Percentiles rank a stretch among this genome's conserved stretches.
phyloP scores from a whole-genome alignment of 2,888 invertebrate genomes.

The Trichogramma evanescens region DNA sequence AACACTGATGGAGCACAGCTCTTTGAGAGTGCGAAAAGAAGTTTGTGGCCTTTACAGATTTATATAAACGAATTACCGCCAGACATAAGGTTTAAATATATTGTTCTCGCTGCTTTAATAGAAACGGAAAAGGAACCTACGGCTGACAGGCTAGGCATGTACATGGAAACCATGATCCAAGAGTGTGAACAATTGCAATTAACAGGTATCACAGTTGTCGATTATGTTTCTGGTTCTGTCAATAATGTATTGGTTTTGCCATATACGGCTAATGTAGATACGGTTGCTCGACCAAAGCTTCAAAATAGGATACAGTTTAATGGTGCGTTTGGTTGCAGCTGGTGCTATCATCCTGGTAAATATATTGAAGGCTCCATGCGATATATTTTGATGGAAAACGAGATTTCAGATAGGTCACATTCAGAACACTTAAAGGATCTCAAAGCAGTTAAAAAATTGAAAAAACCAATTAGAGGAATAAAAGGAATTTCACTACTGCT shows the following conservation, averaged over 20 bases:
- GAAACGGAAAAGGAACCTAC: not conserved
- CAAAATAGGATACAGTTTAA: not conserved
- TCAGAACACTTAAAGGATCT: not conserved
- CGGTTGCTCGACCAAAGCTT: not conserved
- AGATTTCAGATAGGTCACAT: not conserved
- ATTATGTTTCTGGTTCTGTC: not conserved
- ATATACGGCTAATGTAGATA: not conserved
- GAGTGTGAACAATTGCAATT: not conserved
- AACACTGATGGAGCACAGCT: not conserved
- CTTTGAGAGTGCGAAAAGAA: not conserved
- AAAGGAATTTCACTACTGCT: conserved; percentile 5
- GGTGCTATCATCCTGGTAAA: not conserved
- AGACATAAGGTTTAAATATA: not conserved
- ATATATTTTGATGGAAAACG: not conserved
- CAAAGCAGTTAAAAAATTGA: not conserved
- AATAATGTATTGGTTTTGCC: not conserved
- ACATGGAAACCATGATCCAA: not conserved
- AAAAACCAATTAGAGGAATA: not conserved
- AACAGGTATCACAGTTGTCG: not conserved
- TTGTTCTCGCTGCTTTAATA: not conserved
- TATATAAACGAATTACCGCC: not conserved
- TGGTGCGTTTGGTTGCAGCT: not conserved
- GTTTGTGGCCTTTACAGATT: not conserved
- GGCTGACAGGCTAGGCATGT: not conserved
- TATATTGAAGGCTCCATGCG: not conserved